Percentiles rank a stretch among this genome's conserved stretches.
phyloP scores from a whole-genome alignment of 2,113 vertebrate genomes.

The Bubo scandiacus region DNA sequence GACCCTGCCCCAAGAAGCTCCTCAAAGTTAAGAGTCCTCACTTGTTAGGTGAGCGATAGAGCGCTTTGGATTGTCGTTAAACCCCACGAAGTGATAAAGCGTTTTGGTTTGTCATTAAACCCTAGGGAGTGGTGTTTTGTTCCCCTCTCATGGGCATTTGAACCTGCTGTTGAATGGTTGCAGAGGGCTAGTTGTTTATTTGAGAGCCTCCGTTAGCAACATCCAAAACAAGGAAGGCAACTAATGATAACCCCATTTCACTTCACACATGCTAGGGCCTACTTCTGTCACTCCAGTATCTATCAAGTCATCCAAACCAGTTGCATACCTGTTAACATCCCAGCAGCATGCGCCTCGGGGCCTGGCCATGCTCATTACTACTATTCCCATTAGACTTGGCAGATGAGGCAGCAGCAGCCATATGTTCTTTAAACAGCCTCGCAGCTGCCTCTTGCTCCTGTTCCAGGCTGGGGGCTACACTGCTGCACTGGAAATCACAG shows the following conservation, averaged over 20 bases:
- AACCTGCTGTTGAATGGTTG: too few species aligned
- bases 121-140: too few species aligned
- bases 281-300: not conserved
- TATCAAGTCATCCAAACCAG: rapidly evolving
- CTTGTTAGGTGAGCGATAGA: too few species aligned
- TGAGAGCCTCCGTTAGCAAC: too few species aligned
- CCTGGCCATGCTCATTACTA: rapidly evolving
- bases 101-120: too few species aligned
- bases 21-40: too few species aligned
- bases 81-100: too few species aligned
- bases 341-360: rapidly evolving
- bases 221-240: not conserved
- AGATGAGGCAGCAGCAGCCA: not conserved
- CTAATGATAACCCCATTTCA: not conserved
- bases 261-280: not conserved
- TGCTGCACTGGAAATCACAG: not conserved
- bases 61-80: too few species aligned
- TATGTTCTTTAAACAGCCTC: not conserved
- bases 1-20: too few species aligned
- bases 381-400: not conserved
- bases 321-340: not conserved
- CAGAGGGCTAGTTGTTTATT: too few species aligned
- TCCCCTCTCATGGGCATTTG: too few species aligned
- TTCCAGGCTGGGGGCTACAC: not conserved
- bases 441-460: not conserved